Evolutionary conservation across 2,888 invertebrate species (phyloP).

Genomic region (Cheilosia vernalis): DNA sequence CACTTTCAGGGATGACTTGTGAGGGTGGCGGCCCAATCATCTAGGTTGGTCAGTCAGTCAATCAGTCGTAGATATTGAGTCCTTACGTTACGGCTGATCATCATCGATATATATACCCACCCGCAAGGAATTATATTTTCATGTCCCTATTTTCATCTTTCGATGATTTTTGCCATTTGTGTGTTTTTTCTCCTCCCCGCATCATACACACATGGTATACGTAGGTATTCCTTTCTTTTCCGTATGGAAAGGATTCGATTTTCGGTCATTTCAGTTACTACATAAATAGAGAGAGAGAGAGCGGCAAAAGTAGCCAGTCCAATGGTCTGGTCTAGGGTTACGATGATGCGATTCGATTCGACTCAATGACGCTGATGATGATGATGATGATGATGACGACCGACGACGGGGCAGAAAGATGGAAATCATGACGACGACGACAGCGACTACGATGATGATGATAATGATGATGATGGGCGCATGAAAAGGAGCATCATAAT

Average conservation of each 20-base stretch:
- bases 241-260: conserved; percentile 25
- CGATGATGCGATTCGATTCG: conserved; percentile 65
- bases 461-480: conserved; percentile 62
- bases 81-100: conserved; percentile 49
- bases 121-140: conserved; percentile 44
- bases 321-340: conserved; percentile 58
- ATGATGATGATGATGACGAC: conserved; percentile 30
- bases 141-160: conserved; percentile 58
- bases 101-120: conserved; percentile 19
- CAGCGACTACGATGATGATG: conserved; percentile 12
- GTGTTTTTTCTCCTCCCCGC: not conserved
- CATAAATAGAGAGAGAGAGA: not conserved
- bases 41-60: conserved; percentile 64
- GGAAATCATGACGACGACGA: conserved; percentile 18
- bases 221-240: conserved; percentile 19
- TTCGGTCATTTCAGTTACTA: conserved; percentile 41
- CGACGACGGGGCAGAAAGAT: not conserved
- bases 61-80: conserved; percentile 66
- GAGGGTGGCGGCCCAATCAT: conserved; percentile 50
- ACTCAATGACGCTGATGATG: conserved; percentile 64
- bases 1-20: conserved; percentile 34
- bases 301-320: conserved; percentile 34
- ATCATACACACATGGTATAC: not conserved
- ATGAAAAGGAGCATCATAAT: conserved; percentile 63
- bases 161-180: conserved; percentile 34